Evolutionary conservation across 1,140 invertebrate species (phyloP), one percentile per base, ranked within the genome.

Genomic region (Diabrotica virgifera): DNA sequence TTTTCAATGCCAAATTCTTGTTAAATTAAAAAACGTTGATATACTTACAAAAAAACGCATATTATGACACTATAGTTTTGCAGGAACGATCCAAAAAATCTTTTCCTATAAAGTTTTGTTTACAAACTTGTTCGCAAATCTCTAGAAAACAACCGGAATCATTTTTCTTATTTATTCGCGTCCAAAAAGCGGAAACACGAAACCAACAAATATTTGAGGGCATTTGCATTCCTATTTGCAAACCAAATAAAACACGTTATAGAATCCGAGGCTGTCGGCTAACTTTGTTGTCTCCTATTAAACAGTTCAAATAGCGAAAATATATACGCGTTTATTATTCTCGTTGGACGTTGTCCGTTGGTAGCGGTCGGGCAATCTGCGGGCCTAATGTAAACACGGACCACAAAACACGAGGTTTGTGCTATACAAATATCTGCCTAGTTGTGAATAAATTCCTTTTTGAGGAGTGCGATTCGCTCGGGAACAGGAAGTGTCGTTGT

Each of bases 381-480:
- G 40, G 40, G 40, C 40, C 8, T n/a, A 46, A n/a, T 8, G 40
- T 46, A 46, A 46, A 46, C 40, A 46, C 8, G 40, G 40, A 46
- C 40, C 40, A 46, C 40, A 46, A 46, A 46, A 46, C 40, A 46
- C 40, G 8, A n/a, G 40, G 40, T n/a, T 46, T 46, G n/a, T 46
- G 40, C 8, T 46, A n/a, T 46, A n/a, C 40, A 46, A 46, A 46
- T 46, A 46, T 46, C 40, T 10, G 40, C n/a, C 40, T 46, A 46
- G 40, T 46, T 46, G 53, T 54, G 12, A 35, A 13, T 13, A 35
- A 54, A 54, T 54, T 14, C 35, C 53, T 46, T 36, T 40, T 46
- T 52, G 13, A 51, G 24, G 50, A 62, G 51, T 54, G 24, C 36
- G 62, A 66, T 46, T 52, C 56, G 57, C 24, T 24, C 24, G 24